Percentiles rank a stretch among this genome's conserved stretches.
Conservation (phyloP, 2,888 invertebrate genomes). For the Rambutsinella grinnellia region DNA sequence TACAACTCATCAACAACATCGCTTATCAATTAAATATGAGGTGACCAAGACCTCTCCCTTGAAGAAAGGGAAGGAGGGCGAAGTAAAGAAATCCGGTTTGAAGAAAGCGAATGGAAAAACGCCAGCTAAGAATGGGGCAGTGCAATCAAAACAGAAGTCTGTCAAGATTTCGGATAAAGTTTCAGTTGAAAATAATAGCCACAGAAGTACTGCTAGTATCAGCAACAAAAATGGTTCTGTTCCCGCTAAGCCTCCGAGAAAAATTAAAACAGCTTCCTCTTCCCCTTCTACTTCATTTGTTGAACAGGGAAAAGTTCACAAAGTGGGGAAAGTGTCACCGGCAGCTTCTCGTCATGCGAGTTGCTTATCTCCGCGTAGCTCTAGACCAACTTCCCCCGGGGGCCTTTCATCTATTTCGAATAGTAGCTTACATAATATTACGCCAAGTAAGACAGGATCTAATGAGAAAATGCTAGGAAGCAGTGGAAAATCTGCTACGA, state of each 20-base stretch:
- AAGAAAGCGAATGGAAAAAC: conserved; percentile 63
- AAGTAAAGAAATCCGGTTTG: conserved; percentile 58
- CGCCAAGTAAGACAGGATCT: conserved; percentile 37
- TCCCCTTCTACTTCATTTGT: no score
- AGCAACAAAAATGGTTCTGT: conserved; percentile 21
- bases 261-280: conserved; percentile 50
- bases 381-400: conserved; percentile 60
- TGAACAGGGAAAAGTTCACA: conserved; percentile 47
- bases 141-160: conserved; percentile 57
- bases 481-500: conserved; percentile 49
- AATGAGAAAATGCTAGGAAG: conserved; percentile 50
- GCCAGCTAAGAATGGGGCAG: conserved; percentile 49
- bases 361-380: conserved; percentile 64
- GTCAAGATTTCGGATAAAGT: conserved; percentile 62
- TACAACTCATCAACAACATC: no score
- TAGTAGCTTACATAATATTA: conserved; percentile 11
- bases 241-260: conserved; percentile 62
- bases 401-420: conserved; percentile 33
- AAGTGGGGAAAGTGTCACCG: conserved; percentile 60
- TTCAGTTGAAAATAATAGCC: conserved; percentile 41
- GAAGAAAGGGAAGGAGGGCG: conserved; percentile 66
- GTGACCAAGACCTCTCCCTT: conserved; percentile 57
- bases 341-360: conserved; percentile 63
- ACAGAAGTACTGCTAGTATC: conserved; percentile 16
- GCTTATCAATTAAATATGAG: conserved; percentile 61